phyloP scores from a whole-genome alignment of 2,888 invertebrate genomes.

The Xylota sylvarum region DNA sequence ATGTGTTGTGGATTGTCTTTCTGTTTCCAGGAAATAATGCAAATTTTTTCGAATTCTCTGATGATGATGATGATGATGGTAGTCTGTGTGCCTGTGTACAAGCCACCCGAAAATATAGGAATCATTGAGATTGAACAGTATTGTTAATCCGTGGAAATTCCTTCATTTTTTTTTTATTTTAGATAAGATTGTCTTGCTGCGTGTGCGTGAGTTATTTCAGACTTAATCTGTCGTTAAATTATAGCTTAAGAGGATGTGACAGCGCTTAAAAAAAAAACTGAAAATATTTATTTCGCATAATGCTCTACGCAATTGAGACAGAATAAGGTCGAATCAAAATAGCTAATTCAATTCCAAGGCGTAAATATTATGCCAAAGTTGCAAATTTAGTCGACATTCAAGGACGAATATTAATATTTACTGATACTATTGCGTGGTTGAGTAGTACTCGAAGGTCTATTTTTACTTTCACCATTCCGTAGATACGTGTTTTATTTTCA shows the following conservation, averaged over 20 bases:
- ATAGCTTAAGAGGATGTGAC: slow-evolving; percentile 16
- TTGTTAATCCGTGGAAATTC: slow-evolving; percentile 18
- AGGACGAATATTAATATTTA: background rate
- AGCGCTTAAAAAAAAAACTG: background rate
- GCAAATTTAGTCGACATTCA: background rate
- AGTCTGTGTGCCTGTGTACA: background rate
- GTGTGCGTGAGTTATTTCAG: slow-evolving; percentile 8
- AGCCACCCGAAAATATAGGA: background rate
- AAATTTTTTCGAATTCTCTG: slow-evolving; percentile 31
- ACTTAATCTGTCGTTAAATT: slow-evolving; percentile 30
- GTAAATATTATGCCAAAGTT: background rate
- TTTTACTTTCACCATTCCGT: no score
- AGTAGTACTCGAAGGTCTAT: no score
- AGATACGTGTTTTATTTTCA: no score
- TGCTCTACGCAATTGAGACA: background rate
- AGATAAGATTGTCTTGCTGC: background rate
- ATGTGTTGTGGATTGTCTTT: slow-evolving; percentile 28
- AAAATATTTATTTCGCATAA: background rate
- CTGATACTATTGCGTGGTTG: no score
- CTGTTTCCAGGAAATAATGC: slow-evolving; percentile 21
- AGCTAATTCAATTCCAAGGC: background rate
- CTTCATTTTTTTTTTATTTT: background rate
- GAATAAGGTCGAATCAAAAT: background rate
- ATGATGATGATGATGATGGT: slow-evolving; percentile 7
- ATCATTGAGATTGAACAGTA: slow-evolving; percentile 10